These are phyloP conservation scores for Oryzias melastigma DNA, from an alignment of 2,113 vertebrate genomes.

Conservation along the genomic window DNA sequence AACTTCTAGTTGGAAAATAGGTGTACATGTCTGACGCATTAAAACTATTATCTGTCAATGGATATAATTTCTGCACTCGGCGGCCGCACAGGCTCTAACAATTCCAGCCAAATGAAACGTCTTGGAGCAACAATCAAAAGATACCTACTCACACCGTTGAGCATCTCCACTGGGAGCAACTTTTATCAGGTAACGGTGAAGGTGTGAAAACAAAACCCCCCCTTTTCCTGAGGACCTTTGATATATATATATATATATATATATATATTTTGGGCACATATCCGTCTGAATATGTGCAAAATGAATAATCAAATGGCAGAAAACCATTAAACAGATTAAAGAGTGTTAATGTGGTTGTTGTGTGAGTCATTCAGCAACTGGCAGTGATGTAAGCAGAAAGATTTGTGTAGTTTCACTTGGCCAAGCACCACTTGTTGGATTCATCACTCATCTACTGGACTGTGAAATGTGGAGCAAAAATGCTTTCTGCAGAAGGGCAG, in stretches of 20 bases:
- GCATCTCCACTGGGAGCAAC: not conserved
- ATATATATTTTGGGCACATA: too few species aligned
- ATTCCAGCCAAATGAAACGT: conserved; percentile 4
- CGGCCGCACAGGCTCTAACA: not conserved
- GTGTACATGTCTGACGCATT: not conserved
- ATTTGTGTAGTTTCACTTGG: too few species aligned
- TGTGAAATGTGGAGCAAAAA: too few species aligned
- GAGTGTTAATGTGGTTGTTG: too few species aligned
- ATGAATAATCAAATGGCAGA: too few species aligned
- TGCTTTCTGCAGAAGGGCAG: too few species aligned
- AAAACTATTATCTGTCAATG: conserved; percentile 11
- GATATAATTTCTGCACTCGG: not conserved
- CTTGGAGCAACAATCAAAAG: not conserved
- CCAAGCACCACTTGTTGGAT: too few species aligned
- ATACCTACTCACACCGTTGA: not conserved
- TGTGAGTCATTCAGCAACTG: too few species aligned
- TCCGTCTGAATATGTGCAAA: not conserved
- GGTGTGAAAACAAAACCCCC: not conserved
- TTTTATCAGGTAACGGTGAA: not conserved
- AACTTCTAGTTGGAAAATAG: conserved; percentile 25
- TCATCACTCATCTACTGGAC: too few species aligned
- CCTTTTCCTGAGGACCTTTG: not conserved
- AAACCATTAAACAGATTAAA: too few species aligned
- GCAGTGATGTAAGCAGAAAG: too few species aligned
- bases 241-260: too few species aligned